Base-by-base conservation (phyloP, 2,888 invertebrate genomes). In the Girardia tigrina region DNA sequence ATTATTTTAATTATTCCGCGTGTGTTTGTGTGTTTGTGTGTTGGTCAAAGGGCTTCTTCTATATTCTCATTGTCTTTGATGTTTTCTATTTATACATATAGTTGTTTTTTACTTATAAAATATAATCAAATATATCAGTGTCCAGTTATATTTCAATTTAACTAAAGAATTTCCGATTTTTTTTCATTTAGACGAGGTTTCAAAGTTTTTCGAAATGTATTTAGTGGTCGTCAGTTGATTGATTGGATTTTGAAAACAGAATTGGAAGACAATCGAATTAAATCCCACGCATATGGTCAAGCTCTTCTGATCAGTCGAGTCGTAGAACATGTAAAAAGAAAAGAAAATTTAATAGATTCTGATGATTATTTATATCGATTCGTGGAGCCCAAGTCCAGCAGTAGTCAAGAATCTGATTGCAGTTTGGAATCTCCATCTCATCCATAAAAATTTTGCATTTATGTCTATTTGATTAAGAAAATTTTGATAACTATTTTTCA, bases 241-340 rank as follows among this genome's bases (percentile, higher is more conserved):
- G 80, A 90, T 82, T 94, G 94, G 94, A 86, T 94, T 42, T 85
- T 91, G 29, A 88, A 88, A 80, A 90, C 90, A 75, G 91, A 91
- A 0, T 85, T 94, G 69, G 90, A 90, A 0, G 86, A 87, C 78
- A 91, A 90, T 84, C 88, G 90, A 26, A 87, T 87, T 42, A 91
- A 91, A 80, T 94, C 91, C 0, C 88, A 89, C 6, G 87, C 87
- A 74, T 94, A 93, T 84, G 92, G 91, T 14, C 87, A 89, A 23
- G 90, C 90, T 81, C 87, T 94, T 71, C 87, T 94, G 26, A 89
- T 90, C 81, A 92, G 92, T 14, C 88, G 91, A 73, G 89, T 94
- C 23, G 23, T 75, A 26, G 29, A 42, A 16, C 75, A 75, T 71
- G 56, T 56, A 2, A 56, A 56, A 8, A 56, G 56, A 56, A 56